Base-by-base conservation (phyloP, 1,140 invertebrate species). In the Propsilocerus akamusi region DNA sequence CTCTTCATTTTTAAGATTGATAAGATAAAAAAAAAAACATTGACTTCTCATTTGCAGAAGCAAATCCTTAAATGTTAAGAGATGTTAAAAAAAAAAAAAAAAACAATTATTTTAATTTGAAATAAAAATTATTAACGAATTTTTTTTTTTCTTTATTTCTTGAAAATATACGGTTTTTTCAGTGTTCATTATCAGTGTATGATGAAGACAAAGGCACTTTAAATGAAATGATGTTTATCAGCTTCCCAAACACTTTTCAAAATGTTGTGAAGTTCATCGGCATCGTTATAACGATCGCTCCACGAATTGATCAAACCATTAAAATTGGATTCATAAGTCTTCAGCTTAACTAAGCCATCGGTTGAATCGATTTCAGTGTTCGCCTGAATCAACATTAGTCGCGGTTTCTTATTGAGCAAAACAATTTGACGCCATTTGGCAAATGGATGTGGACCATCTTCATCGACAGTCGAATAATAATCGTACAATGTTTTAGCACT, bases 321-420 rank as follows among this genome's bases (percentile, higher is more conserved):
- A 23, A 78, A 71, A 23, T 67, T 78, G 1, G 83, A 62, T 28
- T 85, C 78, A 63, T 95, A 95, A 5, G 72, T 76, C 54, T 76
- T 76, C 52, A 90, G 57, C 12, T 64, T 63, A 7, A 87, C 76
- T 24, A 59, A 64, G 52, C 72, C 66, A 50, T 68, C 68, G 60
- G 73, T 63, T n/a, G n/a, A n/a, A 8, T 41, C 34, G 11, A 74
- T 50, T n/a, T 67, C 50, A 1, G 88, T 91, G 62, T 93, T 94
- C 25, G 84, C 72, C 64, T 94, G 90, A 11, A 94, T 86, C 61
- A 93, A 84, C 57, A 96, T 84, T 60, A 89, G 90, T 46, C 90
- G 70, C 0, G 92, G 91, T 59, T 92, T 84, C 61, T 90, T 90
- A 59, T 93, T 81, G 17, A 80, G 76, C 58, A 96, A 61, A 26